Evolutionary conservation across 2,888 invertebrate genomes (phyloP), one percentile per base, ranked within the genome.

Genomic region (Hypsopygia costalis): DNA sequence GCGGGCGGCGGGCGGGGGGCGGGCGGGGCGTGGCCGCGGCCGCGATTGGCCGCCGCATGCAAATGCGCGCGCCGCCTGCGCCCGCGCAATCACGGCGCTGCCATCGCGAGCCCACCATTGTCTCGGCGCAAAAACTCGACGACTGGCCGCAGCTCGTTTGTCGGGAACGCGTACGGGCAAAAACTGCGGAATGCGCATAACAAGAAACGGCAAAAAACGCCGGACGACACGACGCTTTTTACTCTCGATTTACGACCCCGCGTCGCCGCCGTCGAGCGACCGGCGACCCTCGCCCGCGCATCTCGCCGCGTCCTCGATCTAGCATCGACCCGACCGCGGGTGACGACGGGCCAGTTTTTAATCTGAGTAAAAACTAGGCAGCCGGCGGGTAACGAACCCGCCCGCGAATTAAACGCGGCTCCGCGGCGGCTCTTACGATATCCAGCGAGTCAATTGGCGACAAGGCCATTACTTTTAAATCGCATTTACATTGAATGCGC

Each of bases 401-500:
- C 42, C 28, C 41, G 34, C 32, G 27, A 34, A 43, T 36, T 41
- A 36, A 36, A 36, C 37, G 44, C 39, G 4, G 35, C 41, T 34
- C 43, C 49, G 39, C 16, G 47, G 40, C 43, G 28, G 42, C 31
- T 37, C 30, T 32, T 32, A 31, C 30, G 12, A 36, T 33, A 41
- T 40, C 46, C 40, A 46, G 46, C 45, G 55, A 53, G 58, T 57
- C 77, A 66, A 75, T 76, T 67, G 78, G 56, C 69, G 58, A 64
- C 68, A 62, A 66, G 68, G 67, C 75, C 81, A 79, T 81, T 75
- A 79, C 75, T 78, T 70, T 69, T 56, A 59, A 65, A 62, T 55
- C 71, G 57, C 80, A 86, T 86, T 86, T 79, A 81, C 85, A 86
- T 86, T 86, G 85, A 86, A 86, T 86, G 85, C 75, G 52, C 62